A percentile compares a stretch with the other conserved stretches of the same genome.
Conservation (phyloP, 2,797 vertebrate genomes). For the Pseudochirops cupreus region DNA sequence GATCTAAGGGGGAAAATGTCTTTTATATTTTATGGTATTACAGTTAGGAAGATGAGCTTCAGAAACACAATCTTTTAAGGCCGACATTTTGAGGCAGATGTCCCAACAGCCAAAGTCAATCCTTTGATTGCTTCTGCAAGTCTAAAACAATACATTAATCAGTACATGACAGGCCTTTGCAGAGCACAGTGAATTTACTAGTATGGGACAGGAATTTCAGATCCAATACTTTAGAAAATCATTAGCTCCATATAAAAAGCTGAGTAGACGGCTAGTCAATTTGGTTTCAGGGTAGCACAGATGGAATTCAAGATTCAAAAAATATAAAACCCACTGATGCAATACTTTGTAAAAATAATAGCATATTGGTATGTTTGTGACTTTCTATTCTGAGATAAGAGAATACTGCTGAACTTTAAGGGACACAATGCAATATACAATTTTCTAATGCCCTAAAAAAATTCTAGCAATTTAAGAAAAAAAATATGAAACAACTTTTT, state of each 20-base stretch:
- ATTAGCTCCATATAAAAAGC: constrained; percentile 35
- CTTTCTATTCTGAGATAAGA: background rate
- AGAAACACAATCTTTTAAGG: constrained; percentile 71
- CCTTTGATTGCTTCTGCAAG: constrained; percentile 73
- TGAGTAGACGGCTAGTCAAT: constrained; percentile 4
- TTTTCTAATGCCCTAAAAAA: background rate
- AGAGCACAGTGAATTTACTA: constrained; percentile 73
- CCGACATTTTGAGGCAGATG: constrained; percentile 73
- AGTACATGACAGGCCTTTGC: constrained; percentile 58
- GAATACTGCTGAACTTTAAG: fast-evolving
- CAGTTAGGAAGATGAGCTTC: constrained; percentile 72
- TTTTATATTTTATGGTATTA: constrained; percentile 72
- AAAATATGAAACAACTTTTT: background rate
- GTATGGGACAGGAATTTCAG: constrained; percentile 67
- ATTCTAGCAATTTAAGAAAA: background rate
- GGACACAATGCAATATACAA: background rate
- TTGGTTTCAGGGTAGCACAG: background rate
- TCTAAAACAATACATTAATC: constrained; percentile 78
- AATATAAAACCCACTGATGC: background rate
- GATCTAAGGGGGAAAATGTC: constrained; percentile 67
- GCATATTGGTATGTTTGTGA: background rate
- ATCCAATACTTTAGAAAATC: constrained; percentile 59
- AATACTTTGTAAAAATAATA: constrained; percentile 29
- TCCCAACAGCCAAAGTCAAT: constrained; percentile 73
- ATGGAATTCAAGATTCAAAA: background rate